Conservation (phyloP, 2,797 vertebrate species). For the Mareca strepera region DNA sequence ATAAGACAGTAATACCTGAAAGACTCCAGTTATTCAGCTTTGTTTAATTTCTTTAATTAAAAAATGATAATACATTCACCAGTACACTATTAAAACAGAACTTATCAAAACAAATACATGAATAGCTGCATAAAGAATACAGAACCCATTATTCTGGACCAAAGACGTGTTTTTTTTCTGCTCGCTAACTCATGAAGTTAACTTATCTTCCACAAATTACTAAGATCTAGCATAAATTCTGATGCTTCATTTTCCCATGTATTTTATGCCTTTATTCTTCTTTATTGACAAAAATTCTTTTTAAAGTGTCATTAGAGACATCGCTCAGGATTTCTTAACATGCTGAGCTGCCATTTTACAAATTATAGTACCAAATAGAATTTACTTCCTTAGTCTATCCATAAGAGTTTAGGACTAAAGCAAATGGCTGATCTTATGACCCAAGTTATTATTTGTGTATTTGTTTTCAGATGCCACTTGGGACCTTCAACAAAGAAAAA, state of each 20-base stretch:
- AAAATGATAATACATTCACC: background rate
- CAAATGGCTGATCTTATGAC: background rate
- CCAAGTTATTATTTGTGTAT: background rate
- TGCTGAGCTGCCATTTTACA: accelerated
- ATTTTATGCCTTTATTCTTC: background rate
- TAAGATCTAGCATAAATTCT: background rate
- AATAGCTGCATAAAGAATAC: background rate
- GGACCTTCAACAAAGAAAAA: background rate
- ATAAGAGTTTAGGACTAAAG: background rate
- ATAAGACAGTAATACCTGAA: background rate
- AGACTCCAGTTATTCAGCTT: background rate
- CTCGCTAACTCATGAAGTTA: background rate
- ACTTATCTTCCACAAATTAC: background rate
- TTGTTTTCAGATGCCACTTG: background rate
- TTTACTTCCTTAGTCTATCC: background rate
- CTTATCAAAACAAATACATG: background rate
- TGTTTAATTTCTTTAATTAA: background rate
- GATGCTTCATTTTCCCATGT: background rate
- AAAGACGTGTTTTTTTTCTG: accelerated
- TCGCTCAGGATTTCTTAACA: background rate
- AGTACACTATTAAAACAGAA: background rate
- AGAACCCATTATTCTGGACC: background rate
- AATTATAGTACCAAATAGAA: background rate
- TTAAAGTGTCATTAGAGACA: background rate
- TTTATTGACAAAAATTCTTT: background rate